Conservation (phyloP, 2,113 vertebrate genomes). For the Tachuris rubrigastra region DNA sequence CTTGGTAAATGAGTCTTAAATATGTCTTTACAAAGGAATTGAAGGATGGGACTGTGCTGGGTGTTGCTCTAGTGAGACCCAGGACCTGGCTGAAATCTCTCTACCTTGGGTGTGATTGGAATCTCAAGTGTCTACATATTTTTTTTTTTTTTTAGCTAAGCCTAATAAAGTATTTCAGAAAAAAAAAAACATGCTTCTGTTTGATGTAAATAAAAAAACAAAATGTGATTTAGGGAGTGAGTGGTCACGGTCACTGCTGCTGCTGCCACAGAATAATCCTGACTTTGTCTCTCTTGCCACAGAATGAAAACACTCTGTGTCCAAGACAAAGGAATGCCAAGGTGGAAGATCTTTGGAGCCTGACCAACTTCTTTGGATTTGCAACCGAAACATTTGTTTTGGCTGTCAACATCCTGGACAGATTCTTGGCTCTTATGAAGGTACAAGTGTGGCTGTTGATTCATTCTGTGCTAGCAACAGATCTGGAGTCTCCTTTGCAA, state of each 20-base stretch:
- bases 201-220: not conserved
- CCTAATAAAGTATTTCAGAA: accelerated
- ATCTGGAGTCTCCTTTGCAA: not conserved
- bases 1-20: not conserved
- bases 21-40: not conserved
- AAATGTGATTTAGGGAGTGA: not conserved
- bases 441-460: conserved; percentile 54
- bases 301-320: conserved; percentile 87
- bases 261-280: not conserved
- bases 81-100: not conserved
- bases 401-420: conserved; percentile 94
- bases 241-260: not conserved
- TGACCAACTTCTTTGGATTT: conserved; percentile 95
- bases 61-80: not conserved
- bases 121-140: too few relatives aligned
- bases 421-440: conserved; percentile 96
- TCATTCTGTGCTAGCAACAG: accelerated
- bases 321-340: conserved; percentile 88
- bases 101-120: not conserved
- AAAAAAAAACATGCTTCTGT: not conserved
- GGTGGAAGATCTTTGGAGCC: conserved; percentile 94
- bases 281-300: not conserved
- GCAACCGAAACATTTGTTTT: conserved; percentile 93
- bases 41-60: not conserved
- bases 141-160: not conserved